These are phyloP conservation scores for Tokudaia muenninki DNA, from an alignment of 2,797 vertebrate genomes.

Conservation along the genomic window DNA sequence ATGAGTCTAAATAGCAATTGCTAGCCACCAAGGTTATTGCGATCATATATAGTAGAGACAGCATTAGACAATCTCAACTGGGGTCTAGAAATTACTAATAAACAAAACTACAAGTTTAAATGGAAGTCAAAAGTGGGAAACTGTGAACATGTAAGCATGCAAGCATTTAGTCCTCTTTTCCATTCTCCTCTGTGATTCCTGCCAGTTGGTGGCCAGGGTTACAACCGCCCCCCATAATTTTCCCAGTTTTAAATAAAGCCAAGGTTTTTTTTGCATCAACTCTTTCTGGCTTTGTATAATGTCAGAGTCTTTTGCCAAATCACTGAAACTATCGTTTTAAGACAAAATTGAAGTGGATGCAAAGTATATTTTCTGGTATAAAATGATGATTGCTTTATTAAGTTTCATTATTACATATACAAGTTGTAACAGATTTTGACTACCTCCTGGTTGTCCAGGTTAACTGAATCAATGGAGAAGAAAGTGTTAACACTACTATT, in stretches of 20 bases:
- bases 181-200: neutral
- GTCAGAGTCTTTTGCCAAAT: neutral
- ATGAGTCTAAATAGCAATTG: neutral
- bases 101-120: neutral
- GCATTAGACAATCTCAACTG: neutral
- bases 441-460: neutral
- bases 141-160: neutral
- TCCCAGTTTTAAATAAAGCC: neutral
- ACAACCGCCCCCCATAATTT: neutral
- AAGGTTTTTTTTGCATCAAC: neutral
- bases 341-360: neutral
- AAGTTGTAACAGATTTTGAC: neutral
- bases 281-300: slow-evolving; percentile 21
- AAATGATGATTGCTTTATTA: slow-evolving; percentile 6
- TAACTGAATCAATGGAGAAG: neutral
- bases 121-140: neutral
- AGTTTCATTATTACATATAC: neutral
- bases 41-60: neutral
- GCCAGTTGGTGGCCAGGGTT: neutral
- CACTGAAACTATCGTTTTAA: neutral
- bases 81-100: neutral
- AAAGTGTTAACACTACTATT: neutral
- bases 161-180: neutral
- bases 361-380: slow-evolving; percentile 37
- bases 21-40: neutral